Evolutionary conservation across 2,113 vertebrate genomes (phyloP).

Genomic region (Butastur rufipennis): DNA sequence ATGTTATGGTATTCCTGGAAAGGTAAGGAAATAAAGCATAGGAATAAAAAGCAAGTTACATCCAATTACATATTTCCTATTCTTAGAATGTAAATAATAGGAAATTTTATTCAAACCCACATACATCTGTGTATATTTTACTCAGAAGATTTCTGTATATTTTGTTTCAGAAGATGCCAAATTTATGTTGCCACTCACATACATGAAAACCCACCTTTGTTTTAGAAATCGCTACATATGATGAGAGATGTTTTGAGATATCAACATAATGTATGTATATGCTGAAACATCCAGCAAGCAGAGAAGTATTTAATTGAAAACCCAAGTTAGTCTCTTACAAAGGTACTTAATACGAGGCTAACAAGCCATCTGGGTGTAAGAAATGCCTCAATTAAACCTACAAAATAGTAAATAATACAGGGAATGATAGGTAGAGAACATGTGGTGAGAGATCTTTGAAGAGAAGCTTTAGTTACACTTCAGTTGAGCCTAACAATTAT

Average conservation of each 20-base stretch:
- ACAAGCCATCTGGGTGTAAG: constrained; percentile 58
- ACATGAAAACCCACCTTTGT: neutral
- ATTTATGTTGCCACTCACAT: neutral
- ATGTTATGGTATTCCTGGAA: neutral
- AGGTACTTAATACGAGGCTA: constrained; percentile 1
- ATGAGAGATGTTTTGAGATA: neutral
- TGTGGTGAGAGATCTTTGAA: constrained; percentile 62
- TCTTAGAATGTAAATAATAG: neutral
- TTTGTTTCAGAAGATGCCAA: neutral
- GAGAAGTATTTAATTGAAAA: neutral
- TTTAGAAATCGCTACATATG: neutral
- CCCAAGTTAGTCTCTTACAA: neutral
- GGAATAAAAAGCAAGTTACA: neutral
- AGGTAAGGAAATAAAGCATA: neutral
- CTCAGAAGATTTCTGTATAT: neutral
- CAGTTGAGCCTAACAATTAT: constrained; percentile 61
- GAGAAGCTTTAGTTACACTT: constrained; percentile 64
- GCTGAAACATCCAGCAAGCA: neutral
- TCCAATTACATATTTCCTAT: neutral
- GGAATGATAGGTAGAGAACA: constrained; percentile 46
- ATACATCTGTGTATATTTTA: neutral
- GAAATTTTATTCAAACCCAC: neutral
- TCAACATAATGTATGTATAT: neutral
- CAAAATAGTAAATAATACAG: constrained; percentile 60
- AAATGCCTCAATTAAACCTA: constrained; percentile 46